Base-by-base conservation (phyloP, 2,113 vertebrate genomes). In the Echinops telfairi region DNA sequence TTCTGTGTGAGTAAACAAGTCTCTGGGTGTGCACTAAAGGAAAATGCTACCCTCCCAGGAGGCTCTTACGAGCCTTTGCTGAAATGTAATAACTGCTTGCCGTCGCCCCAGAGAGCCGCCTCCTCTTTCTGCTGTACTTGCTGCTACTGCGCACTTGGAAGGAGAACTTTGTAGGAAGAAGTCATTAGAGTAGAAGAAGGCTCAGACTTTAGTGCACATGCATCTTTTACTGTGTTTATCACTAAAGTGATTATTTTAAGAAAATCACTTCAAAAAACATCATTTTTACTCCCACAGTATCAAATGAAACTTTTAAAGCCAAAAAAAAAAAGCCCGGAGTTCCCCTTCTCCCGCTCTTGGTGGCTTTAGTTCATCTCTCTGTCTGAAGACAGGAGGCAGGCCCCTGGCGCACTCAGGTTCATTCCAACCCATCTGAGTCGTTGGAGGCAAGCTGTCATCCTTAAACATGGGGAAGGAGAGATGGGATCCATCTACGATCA, bases 251-350 rank as follows among this genome's bases (percentile, higher is more conserved):
- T 78, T 83, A 58, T 64, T 90, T 86, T 83, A 83, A 90, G 68
- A 92, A 90, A 95, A 89, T 77, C 12, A 31, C 40, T 83, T 90
- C 36, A 31, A 90, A 66, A 77, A 89, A 71, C 86, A 94, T 78
- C 4, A 25, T 82, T 58, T 92, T 5, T 62, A 25, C 47, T 14
- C 82, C 53, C 77, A 10, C 29, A 75, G 27, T 29, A 62, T 94
- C 27, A 86, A 93, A 84, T 79, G 33, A 12, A 27, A 57, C 12
- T 62, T 92, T 79, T 71, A 43, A 87, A 57, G 71, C 3, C 57
- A 93, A 95, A 76, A 75, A 95, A 76, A 75, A 58, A 40, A 31
- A 68, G 40, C 31, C 73, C 19, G 14, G n/a, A 10, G 47, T 53
- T 53, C 10, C 9, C 47, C 47, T 53, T 33, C 73, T 25, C 9